Evolutionary conservation across 2,113 vertebrate species (phyloP), one percentile per base, ranked within the genome.

Genomic region (Eurypyga helias): DNA sequence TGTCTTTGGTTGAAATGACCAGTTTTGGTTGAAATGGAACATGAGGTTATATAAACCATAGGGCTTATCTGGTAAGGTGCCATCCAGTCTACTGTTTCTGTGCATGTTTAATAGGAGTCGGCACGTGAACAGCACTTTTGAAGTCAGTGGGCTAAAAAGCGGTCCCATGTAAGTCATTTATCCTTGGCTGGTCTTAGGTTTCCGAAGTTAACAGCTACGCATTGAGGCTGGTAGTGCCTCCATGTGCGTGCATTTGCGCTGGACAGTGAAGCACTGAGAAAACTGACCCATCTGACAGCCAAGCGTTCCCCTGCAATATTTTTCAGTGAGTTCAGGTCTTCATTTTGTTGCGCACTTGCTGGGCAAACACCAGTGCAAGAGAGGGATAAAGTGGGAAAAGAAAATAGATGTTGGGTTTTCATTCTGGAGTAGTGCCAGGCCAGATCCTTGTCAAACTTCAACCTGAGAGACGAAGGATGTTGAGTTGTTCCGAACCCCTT

Each of bases 241-340:
- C 0, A 0, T 16, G 67, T 51, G 75, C 19, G 31, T 48, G 36
- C 1, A 0, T 52, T 28, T 11, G 15, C 64, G 76, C 36, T 1
- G 0, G 31, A 20, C 19, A 29, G 26, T 13, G 26, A 48, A 66
- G 31, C 34, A 7, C 14, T 18, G 77, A 65, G 58, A 67, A 72
- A 45, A 28, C 10, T 7, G 60, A 31, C 38, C 19, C 1, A 0
- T 17, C 43, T 75, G 19, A 45, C 11, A 61, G 54, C 19, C 24
- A 45, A 4, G 17, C 1, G 0, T 43, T 46, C 13, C 18, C 34
- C n/a, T 36, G 17, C 19, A 16, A 4, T 54, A n/a, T 52, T 65
- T 86, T 46, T 41, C n/a, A 25, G 45, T 28, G 45, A 70, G n/a
- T 29, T 31, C n/a, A 34, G 26, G 9, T 58, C 38, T 48, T 36